Conservation (phyloP, 2,113 vertebrate species). For the Trematocara zebra region DNA sequence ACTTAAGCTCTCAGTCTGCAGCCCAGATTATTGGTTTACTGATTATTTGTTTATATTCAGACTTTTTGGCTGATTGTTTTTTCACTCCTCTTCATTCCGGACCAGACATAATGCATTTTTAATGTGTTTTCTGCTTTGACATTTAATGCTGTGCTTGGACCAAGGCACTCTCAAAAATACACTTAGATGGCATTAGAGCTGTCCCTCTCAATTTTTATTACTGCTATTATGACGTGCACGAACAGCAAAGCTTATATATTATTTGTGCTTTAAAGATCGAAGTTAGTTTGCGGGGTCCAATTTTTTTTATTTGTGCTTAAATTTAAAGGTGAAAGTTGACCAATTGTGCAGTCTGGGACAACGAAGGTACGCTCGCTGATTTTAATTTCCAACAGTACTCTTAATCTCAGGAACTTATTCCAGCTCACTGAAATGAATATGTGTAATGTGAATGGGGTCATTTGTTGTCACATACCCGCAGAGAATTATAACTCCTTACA, state of each 20-base stretch:
- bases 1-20: slow-evolving; percentile 9
- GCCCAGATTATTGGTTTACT: slow-evolving; percentile 45
- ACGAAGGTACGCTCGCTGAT: neutral
- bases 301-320: neutral
- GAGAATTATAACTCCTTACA: neutral
- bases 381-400: neutral
- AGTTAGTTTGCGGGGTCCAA: neutral
- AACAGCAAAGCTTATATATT: neutral
- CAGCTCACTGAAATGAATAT: neutral
- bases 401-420: neutral
- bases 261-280: neutral
- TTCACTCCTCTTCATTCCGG: slow-evolving; percentile 39
- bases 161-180: neutral
- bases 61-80: slow-evolving; percentile 39
- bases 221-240: neutral
- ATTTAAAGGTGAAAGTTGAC: neutral
- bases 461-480: neutral
- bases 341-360: neutral
- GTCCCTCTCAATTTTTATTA: neutral
- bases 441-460: neutral
- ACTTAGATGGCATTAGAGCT: neutral
- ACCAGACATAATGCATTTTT: slow-evolving; percentile 48
- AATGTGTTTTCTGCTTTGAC: slow-evolving; percentile 45
- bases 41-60: slow-evolving; percentile 49
- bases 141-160: slow-evolving; percentile 39